These are phyloP conservation scores for Calliphora vomitoria DNA, from an alignment of 2,888 invertebrate species.

Conservation along the genomic window DNA sequence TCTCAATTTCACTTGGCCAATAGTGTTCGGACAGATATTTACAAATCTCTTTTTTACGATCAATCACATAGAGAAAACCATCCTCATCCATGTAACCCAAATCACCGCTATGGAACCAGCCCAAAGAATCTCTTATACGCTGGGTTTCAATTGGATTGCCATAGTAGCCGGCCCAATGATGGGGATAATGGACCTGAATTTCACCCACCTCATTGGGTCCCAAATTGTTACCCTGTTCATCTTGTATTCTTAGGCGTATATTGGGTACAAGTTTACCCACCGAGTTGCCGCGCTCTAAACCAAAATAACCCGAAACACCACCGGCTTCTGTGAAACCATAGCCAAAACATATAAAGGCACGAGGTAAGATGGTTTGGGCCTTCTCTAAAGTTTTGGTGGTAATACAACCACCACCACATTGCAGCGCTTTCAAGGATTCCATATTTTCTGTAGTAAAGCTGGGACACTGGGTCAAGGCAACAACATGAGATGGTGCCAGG, in stretches of 20 bases:
- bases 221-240: constrained; percentile 76
- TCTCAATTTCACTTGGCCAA: constrained; percentile 66
- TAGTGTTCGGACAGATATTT: constrained; percentile 76
- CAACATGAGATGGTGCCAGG: constrained; percentile 77
- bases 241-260: constrained; percentile 76
- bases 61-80: constrained; percentile 78
- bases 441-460: constrained; percentile 73
- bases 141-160: constrained; percentile 76
- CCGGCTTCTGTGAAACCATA: constrained; percentile 80
- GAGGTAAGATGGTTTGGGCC: constrained; percentile 37
- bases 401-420: constrained; percentile 75
- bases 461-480: constrained; percentile 71
- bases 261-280: constrained; percentile 76
- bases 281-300: constrained; percentile 67
- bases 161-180: constrained; percentile 80
- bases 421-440: constrained; percentile 71
- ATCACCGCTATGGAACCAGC: constrained; percentile 82
- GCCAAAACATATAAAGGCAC: constrained; percentile 71
- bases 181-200: constrained; percentile 75
- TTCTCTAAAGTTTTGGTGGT: constrained; percentile 44
- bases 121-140: constrained; percentile 75
- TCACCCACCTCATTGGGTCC: constrained; percentile 78
- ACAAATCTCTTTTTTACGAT: constrained; percentile 80
- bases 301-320: constrained; percentile 52
- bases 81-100: constrained; percentile 81